These are phyloP conservation scores for Pseudopleuronectes americanus DNA, from an alignment of 2,797 vertebrate species.

Conservation along the genomic window DNA sequence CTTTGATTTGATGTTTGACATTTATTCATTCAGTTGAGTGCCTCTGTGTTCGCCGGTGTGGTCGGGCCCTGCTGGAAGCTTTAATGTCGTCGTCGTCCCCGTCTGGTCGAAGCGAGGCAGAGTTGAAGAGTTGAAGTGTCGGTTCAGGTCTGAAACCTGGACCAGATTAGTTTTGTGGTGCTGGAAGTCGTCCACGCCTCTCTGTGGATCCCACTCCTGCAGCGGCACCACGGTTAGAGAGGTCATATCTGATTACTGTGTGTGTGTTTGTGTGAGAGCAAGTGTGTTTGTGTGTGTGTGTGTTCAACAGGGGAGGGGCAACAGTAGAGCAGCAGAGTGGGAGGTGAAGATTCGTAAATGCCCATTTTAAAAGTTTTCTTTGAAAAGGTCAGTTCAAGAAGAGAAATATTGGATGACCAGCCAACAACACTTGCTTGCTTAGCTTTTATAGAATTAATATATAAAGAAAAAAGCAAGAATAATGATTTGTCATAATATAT, in stretches of 20 bases:
- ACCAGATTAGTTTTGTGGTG: slow-evolving; percentile 26
- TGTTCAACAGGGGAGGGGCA: slow-evolving; percentile 46
- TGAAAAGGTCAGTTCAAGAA: slow-evolving; percentile 1
- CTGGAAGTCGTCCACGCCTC: slow-evolving; percentile 47
- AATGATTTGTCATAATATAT: no score
- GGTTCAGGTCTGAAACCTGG: slow-evolving; percentile 34
- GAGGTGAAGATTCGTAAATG: background rate
- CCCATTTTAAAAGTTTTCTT: background rate
- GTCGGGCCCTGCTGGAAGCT: slow-evolving; percentile 77
- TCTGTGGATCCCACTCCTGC: slow-evolving; percentile 58
- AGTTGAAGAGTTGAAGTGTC: slow-evolving; percentile 20
- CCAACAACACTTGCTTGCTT: background rate
- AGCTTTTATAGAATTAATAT: no score
- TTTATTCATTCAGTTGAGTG: slow-evolving; percentile 47
- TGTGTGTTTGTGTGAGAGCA: slow-evolving; percentile 17
- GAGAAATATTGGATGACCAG: no score
- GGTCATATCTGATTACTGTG: slow-evolving; percentile 41
- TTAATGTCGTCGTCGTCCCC: slow-evolving; percentile 53
- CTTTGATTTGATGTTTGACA: slow-evolving; percentile 42
- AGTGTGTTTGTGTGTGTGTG: slow-evolving; percentile 10
- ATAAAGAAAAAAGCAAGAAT: no score
- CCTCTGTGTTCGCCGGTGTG: slow-evolving; percentile 39
- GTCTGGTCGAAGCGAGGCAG: slow-evolving; percentile 8
- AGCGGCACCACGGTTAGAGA: slow-evolving; percentile 38
- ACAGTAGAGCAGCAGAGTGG: slow-evolving; percentile 31